Conservation (phyloP, 2,797 vertebrate genomes). For the Toxotes lorentzi region DNA sequence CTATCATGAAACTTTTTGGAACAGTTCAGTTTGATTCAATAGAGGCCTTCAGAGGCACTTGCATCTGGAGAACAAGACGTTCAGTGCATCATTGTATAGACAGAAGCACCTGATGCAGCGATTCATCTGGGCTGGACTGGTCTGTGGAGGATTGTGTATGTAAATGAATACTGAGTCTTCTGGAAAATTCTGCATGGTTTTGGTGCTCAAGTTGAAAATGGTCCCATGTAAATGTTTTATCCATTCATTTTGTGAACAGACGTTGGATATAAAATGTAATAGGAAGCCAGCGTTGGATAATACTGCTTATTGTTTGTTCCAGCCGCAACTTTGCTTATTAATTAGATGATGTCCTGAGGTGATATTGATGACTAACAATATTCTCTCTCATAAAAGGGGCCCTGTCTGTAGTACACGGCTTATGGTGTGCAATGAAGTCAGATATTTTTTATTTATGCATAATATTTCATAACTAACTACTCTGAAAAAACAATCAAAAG, state of each 20-base stretch:
- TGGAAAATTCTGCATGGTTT: slow-evolving; percentile 26
- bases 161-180: slow-evolving; percentile 17
- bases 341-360: slow-evolving; percentile 55
- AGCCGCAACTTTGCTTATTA: slow-evolving; percentile 29
- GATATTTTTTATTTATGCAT: slow-evolving; percentile 26
- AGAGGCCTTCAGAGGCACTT: slow-evolving; percentile 34
- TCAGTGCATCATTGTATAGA: slow-evolving; percentile 11
- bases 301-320: slow-evolving; percentile 47
- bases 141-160: slow-evolving; percentile 26
- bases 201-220: slow-evolving; percentile 20
- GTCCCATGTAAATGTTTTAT: slow-evolving; percentile 39
- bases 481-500: neutral
- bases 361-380: slow-evolving; percentile 52
- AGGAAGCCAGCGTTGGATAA: slow-evolving; percentile 32
- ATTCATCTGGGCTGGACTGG: slow-evolving; percentile 15
- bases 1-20: slow-evolving; percentile 58
- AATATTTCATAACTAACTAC: slow-evolving; percentile 29
- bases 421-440: slow-evolving; percentile 43
- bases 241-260: slow-evolving; percentile 33
- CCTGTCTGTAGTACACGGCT: slow-evolving; percentile 13
- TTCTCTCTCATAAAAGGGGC: slow-evolving; percentile 40
- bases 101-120: slow-evolving; percentile 36
- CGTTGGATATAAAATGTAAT: slow-evolving; percentile 12
- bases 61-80: slow-evolving; percentile 45
- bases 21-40: slow-evolving; percentile 37